Evolutionary conservation across 2,113 vertebrate species (phyloP), one percentile per base, ranked within the genome.

Genomic region (Actenoides lindsayi): DNA sequence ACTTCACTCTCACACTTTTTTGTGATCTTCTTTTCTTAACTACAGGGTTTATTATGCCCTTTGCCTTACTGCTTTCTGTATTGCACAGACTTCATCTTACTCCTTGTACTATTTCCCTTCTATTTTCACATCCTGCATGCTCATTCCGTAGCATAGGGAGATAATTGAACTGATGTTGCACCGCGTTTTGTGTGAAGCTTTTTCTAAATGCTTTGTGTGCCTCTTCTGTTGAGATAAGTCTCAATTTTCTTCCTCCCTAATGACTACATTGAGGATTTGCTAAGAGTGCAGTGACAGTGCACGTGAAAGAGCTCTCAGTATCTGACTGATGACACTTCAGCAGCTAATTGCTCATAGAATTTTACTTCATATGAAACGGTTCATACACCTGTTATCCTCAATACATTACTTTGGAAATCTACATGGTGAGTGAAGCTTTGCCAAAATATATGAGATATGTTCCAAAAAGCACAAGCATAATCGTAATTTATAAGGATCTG

Each of bases 211-310:
- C 95, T 93, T 91, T 95, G 77, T 97, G 70, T 90, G 92, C 79
- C 85, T 95, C 92, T 81, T 93, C 88, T 96, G 90, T 95, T 94
- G 93, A 97, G 87, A 91, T 95, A 96, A 96, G 93, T 96, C 96
- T 97, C 92, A 95, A 94, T 97, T 97, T 97, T 94, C 92, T 95
- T 89, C 80, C 79, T 96, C 88, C 92, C 95, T 97, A 94, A 96
- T 97, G 95, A 95, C 91, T 97, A 60, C 78, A 63, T 77, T 83
- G 96, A 95, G 87, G 82, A 90, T 96, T 96, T 96, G 84, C 87
- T 88, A 94, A 84, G 92, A 95, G 84, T 88, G 91, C 92, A 1
- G 64, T 97, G 94, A 97, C 95, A 97, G 91, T 87, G 90, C 94
- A 91, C 3, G 87, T 95, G 89, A 96, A 95, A 94, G 95, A 95